These are phyloP conservation scores for Anoura caudifer DNA, from an alignment of 2,113 vertebrate genomes.

Conservation along the genomic window DNA sequence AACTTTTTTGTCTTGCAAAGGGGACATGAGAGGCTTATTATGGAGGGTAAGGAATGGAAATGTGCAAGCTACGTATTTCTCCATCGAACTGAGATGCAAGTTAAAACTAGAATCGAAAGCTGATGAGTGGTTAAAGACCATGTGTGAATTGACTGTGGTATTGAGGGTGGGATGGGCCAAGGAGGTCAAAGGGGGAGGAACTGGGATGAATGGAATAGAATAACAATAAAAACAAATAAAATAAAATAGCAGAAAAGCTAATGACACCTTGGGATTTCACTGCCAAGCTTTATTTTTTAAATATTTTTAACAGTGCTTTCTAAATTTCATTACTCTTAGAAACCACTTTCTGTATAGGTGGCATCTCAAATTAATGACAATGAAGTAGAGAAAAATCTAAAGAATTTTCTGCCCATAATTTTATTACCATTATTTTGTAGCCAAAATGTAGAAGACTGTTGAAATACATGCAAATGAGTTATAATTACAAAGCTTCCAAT, in stretches of 20 bases:
- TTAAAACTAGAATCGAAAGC: background rate
- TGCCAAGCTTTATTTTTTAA: background rate
- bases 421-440: background rate
- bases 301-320: background rate
- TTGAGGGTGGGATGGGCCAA: no score
- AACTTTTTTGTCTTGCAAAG: background rate
- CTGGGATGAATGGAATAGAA: no score
- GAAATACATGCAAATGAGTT: background rate
- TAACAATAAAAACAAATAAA: background rate
- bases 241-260: background rate
- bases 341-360: background rate
- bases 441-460: background rate
- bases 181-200: no score
- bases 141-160: no score
- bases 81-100: background rate
- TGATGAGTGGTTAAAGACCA: background rate
- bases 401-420: background rate
- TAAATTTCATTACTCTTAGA: background rate
- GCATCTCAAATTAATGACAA: background rate
- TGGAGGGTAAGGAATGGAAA: background rate
- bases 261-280: background rate
- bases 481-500: background rate
- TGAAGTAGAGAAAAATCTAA: background rate
- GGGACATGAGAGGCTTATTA: background rate
- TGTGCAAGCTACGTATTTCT: background rate